Percentiles rank a stretch among this genome's conserved stretches.
Evolutionary conservation across 2,888 invertebrate species (phyloP).

Genomic region (Apamea epomidion): DNA sequence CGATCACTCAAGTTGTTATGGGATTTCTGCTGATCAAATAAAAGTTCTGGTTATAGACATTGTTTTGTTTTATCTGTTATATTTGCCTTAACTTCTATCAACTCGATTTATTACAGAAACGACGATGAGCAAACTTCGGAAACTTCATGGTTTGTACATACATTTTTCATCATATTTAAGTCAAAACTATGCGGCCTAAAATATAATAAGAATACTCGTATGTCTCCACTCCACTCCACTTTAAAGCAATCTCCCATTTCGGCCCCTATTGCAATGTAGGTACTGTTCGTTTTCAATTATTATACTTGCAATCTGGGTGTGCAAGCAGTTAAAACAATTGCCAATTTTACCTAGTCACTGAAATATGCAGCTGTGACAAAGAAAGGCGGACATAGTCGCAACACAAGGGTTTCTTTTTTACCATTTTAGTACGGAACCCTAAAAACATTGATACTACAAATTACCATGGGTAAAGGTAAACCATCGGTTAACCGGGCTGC

Average conservation of each 20-base stretch:
- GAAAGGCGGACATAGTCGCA: not conserved
- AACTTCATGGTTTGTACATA: conserved; percentile 31
- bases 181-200: not conserved
- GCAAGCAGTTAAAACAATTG: not conserved
- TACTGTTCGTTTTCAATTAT: not conserved
- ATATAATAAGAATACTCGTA: not conserved
- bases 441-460: not conserved
- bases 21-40: not conserved
- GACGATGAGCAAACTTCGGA: conserved; percentile 29
- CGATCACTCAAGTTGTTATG: not conserved
- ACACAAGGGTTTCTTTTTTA: too few relatives aligned
- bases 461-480: not conserved
- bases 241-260: not conserved
- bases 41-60: not conserved
- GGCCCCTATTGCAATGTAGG: too few relatives aligned
- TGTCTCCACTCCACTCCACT: too few relatives aligned
- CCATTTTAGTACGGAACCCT: not conserved
- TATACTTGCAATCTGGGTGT: not conserved
- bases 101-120: conserved; percentile 45
- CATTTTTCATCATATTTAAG: conserved; percentile 35
- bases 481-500: not conserved
- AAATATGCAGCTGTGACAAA: not conserved
- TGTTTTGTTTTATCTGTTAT: conserved; percentile 11
- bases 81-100: conserved; percentile 29
- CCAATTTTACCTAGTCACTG: not conserved